Conservation (phyloP, 2,888 invertebrate genomes). For the Drosophila leonis region DNA sequence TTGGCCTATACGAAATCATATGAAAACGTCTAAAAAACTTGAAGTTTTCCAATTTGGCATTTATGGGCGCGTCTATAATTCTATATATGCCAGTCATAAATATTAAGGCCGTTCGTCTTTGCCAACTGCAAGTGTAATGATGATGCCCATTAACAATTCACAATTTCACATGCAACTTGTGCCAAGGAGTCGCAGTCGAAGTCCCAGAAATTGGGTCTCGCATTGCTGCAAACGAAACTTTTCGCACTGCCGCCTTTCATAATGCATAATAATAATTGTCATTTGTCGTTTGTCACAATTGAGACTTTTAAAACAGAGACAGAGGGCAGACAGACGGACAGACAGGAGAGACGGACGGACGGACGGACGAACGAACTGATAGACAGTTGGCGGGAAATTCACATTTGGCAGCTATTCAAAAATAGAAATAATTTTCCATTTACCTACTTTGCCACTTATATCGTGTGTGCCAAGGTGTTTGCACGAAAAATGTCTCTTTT, state of each 20-base stretch:
- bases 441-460: constrained; percentile 1
- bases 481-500: constrained; percentile 27
- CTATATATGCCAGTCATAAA: not conserved
- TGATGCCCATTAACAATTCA: constrained; percentile 1
- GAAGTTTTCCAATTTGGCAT: not conserved
- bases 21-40: not conserved
- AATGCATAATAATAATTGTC: constrained; percentile 19
- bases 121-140: constrained; percentile 1
- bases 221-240: not conserved
- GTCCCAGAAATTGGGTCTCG: not conserved
- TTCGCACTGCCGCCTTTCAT: constrained; percentile 12
- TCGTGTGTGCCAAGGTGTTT: constrained; percentile 4
- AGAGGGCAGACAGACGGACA: not conserved
- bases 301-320: not conserved
- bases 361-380: not conserved
- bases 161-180: constrained; percentile 13
- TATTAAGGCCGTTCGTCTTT: constrained; percentile 4
- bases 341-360: not conserved
- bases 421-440: constrained; percentile 30
- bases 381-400: not conserved
- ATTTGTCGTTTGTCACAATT: constrained; percentile 18
- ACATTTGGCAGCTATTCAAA: constrained; percentile 37
- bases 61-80: not conserved
- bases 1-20: not conserved
- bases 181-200: not conserved